Percentiles rank a stretch among this genome's conserved stretches.
Conservation (phyloP, 2,797 vertebrate species). For the Pelochelys cantorii region DNA sequence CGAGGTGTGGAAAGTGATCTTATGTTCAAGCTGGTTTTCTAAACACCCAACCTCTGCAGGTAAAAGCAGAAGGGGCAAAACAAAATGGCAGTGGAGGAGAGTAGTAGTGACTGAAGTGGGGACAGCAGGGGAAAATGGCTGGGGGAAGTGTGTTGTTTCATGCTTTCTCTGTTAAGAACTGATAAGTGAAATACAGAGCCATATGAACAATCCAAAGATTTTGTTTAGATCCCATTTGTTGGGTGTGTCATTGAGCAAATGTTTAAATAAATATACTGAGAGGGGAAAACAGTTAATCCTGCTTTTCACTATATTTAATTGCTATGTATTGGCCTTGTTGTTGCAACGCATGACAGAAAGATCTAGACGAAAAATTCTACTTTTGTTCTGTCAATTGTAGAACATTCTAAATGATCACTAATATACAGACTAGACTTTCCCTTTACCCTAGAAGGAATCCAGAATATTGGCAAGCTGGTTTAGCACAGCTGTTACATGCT, state of each 20-base stretch:
- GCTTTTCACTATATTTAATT: not conserved
- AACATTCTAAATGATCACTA: not conserved
- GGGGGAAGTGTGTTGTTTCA: not conserved
- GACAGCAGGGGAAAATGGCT: not conserved
- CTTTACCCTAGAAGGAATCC: not conserved
- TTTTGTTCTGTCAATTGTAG: rapidly evolving
- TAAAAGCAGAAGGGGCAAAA: not conserved
- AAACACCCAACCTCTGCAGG: not conserved
- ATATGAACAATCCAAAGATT: not conserved
- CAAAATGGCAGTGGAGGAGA: not conserved
- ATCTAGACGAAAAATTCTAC: not conserved
- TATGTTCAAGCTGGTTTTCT: not conserved
- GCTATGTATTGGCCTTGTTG: not conserved
- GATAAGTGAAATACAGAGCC: not conserved
- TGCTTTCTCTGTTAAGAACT: not conserved
- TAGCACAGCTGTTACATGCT: conserved; percentile 2
- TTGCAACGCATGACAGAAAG: not conserved
- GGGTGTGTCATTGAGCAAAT: not conserved
- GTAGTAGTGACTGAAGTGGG: not conserved
- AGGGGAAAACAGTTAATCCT: not conserved
- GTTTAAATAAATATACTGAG: not conserved
- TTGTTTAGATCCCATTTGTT: not conserved
- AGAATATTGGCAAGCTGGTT: conserved; percentile 1
- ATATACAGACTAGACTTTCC: not conserved
- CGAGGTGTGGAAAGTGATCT: not conserved